Conservation (phyloP, 2,888 invertebrate genomes). For the Cabera pusaria region DNA sequence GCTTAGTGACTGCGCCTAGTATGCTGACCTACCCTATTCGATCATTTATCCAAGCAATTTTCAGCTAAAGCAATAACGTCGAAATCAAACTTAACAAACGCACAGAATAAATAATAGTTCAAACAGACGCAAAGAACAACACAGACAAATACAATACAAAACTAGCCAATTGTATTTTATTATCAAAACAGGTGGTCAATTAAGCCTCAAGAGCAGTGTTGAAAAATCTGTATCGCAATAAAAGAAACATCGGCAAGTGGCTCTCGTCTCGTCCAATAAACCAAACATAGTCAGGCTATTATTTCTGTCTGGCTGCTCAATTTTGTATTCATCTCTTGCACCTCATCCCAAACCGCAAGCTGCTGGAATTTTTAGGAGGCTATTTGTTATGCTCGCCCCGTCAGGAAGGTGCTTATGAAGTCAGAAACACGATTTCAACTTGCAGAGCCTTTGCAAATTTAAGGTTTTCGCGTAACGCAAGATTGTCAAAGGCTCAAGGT, state of each 20-base stretch:
- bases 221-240: too few species aligned
- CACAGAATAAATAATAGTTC: too few species aligned
- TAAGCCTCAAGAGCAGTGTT: too few species aligned
- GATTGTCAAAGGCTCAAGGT: conserved; percentile 13
- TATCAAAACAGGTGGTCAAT: too few species aligned
- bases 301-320: conserved; percentile 8
- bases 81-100: too few species aligned
- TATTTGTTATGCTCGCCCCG: conserved; percentile 19
- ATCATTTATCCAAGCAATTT: too few species aligned
- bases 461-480: conserved; percentile 5
- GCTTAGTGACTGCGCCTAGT: too few species aligned
- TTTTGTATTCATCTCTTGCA: conserved; percentile 21
- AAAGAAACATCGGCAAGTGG: not conserved
- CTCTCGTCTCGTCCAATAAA: not conserved
- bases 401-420: conserved; percentile 19
- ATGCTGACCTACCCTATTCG: too few species aligned
- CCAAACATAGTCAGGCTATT: not conserved
- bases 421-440: conserved; percentile 14
- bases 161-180: too few species aligned
- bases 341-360: conserved; percentile 17
- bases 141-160: too few species aligned
- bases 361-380: conserved; percentile 17
- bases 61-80: too few species aligned
- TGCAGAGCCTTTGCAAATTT: conserved; percentile 19
- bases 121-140: too few species aligned